phyloP scores from a whole-genome alignment of 2,888 invertebrate genomes.

The Melitaea athalia region DNA sequence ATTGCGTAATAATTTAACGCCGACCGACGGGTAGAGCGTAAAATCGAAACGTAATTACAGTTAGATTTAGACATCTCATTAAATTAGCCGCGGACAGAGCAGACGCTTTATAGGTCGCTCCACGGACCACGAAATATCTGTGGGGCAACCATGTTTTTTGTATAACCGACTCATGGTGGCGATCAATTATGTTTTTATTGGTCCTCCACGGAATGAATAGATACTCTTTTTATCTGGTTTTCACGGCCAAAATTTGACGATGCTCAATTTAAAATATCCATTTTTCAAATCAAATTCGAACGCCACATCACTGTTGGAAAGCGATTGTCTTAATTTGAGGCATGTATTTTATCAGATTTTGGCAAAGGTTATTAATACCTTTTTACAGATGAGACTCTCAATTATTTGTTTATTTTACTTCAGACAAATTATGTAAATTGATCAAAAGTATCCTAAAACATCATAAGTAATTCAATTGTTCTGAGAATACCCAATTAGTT shows the following conservation, averaged over 20 bases:
- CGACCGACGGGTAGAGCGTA: constrained; percentile 30
- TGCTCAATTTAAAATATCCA: neutral
- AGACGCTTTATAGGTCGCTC: constrained; percentile 16
- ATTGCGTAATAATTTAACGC: constrained; percentile 30
- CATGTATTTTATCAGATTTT: too few species aligned
- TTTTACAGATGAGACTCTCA: too few species aligned
- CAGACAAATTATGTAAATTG: too few species aligned
- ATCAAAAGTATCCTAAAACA: too few species aligned
- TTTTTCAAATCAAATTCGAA: too few species aligned
- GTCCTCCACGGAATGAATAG: neutral
- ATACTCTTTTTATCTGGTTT: neutral
- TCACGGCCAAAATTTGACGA: neutral
- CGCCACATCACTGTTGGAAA: too few species aligned
- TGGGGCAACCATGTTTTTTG: constrained; percentile 14
- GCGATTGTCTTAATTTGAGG: too few species aligned
- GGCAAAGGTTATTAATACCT: too few species aligned
- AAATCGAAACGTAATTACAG: constrained; percentile 34
- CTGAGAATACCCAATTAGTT: too few species aligned
- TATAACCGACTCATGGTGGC: neutral
- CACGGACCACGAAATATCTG: constrained; percentile 8
- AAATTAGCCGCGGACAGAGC: constrained; percentile 30
- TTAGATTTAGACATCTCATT: constrained; percentile 34
- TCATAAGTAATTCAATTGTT: too few species aligned
- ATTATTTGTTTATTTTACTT: too few species aligned
- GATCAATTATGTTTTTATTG: neutral